Evolutionary conservation across 1,140 invertebrate genomes (phyloP), one percentile per base, ranked within the genome.

Genomic region (Bombus pascuorum): DNA sequence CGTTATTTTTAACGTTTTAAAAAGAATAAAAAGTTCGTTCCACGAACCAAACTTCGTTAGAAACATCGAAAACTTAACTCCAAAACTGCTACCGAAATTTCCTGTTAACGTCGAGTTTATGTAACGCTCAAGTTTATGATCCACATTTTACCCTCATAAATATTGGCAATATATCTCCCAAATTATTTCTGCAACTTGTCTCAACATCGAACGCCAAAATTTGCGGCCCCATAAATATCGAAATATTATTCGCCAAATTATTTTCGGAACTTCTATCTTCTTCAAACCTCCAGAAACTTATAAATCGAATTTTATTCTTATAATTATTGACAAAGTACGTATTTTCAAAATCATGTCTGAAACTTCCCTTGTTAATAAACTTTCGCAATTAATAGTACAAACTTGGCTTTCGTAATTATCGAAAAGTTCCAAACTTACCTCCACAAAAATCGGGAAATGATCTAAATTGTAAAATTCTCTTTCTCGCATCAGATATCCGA

Each of bases 401-500:
- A 12, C 18, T 53, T 22, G 47, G 18, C 47, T 53, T 22, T 53
- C 47, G 1, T 22, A 53, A 53, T 22, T 22, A 53, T 53, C 47
- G 28, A 62, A n/a, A 62, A 28, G 12, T 62, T 62, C 1, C 59
- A 13, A 12, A 62, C 59, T 62, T 62, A 62, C 10, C 9, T n/a
- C 28, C 28, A 10, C 28, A 12, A 62, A n/a, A n/a, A n/a, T 62
- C 12, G 28, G 28, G 3, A 62, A n/a, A 62, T 0, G 28, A 28
- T 62, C 0, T 3, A 5, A 34, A 66, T 18, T 72, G 0, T 25
- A 4, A 62, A 22, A 66, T 22, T 80, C 25, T 15, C 9, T 62
- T 1, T 44, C 47, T 42, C 6, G 12, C 3, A 3, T n/a, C n/a
- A 95, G 94, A 87, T 95, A 57, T 95, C 94, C 10, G 94, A 94